These are phyloP conservation scores for Mobula birostris DNA, from an alignment of 2,113 vertebrate species.

Conservation along the genomic window DNA sequence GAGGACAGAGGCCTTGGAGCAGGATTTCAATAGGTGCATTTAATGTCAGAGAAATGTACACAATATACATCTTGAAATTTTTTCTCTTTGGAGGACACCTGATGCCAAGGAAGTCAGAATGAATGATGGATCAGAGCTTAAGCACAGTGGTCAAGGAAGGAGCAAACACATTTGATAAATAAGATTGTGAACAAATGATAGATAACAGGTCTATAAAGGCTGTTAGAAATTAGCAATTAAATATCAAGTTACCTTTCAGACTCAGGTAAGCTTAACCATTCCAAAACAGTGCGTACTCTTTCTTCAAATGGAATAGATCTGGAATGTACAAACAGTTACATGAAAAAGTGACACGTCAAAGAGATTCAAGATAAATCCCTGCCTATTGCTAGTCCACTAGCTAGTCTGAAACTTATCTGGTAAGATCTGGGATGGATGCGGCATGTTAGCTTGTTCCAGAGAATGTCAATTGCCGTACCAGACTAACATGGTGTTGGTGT, in stretches of 20 bases:
- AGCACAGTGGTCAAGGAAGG: not conserved
- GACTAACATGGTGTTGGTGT: no score
- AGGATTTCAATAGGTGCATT: not conserved
- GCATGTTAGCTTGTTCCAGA: no score
- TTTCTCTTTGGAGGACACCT: not conserved
- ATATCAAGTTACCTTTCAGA: constrained; percentile 53
- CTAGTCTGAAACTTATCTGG: not conserved
- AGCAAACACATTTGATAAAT: not conserved
- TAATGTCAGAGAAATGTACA: no score
- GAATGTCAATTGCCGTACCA: no score
- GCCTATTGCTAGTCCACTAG: not conserved
- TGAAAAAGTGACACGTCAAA: not conserved
- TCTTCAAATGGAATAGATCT: constrained; percentile 50
- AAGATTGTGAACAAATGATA: not conserved
- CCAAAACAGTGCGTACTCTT: constrained; percentile 54
- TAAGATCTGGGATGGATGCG: no score
- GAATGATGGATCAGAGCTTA: no score
- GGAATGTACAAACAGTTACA: constrained; percentile 7
- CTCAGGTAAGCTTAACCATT: constrained; percentile 59
- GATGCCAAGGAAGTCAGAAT: not conserved
- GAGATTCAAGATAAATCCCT: not conserved
- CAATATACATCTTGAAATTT: no score
- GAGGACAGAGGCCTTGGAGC: not conserved
- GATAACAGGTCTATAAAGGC: not conserved
- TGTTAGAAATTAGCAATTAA: not conserved